Base-by-base conservation (phyloP, 2,888 invertebrate genomes). In the Lathronympha strigana region DNA sequence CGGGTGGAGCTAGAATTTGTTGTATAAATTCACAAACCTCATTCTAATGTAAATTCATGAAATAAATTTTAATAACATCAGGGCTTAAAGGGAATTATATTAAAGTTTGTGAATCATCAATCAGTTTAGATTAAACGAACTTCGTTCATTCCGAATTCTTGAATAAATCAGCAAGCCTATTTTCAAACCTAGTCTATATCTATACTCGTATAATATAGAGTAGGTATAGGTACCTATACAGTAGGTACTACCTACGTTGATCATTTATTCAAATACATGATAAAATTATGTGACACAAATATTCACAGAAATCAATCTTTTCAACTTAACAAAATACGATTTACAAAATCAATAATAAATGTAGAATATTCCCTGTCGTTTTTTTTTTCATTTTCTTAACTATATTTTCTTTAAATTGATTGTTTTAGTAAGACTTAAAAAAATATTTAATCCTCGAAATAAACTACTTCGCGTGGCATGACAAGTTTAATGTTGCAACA, bases 81-180 rank as follows among this genome's bases (percentile, higher is more conserved):
- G 57, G n/a, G 31, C 19, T 45, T 45, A 25, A 2, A 15, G 43
- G 13, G 23, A 19, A n/a, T 54, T 15, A 51, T 25, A 43, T 19
- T 23, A 31, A 67, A 63, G 67, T 63, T 67, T 67, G 67, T 67
- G 67, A 67, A 67, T 63, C 61, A 64, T 45, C 51, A 28, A 58
- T 57, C 38, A 63, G 54, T 58, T 58, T 28, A 31, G 25, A 64
- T 45, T 58, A 64, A 60, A 60, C 51, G 58, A 64, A 64, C 58
- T 64, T 60, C 31, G 53, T 45, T 53, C 17, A 36, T 15, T 15
- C 50, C 25, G n/a, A 36, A 45, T 25, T n/a, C 17, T 19, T 54
- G 53, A 54, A 54, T 38, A 23, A 63, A 47, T 61, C 61, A 61
- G 40, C 19, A 57, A 31, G 13, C n/a, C 9, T 9, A 57, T 45